Base-by-base conservation (phyloP, 2,113 vertebrate species). In the Pavo muticus region DNA sequence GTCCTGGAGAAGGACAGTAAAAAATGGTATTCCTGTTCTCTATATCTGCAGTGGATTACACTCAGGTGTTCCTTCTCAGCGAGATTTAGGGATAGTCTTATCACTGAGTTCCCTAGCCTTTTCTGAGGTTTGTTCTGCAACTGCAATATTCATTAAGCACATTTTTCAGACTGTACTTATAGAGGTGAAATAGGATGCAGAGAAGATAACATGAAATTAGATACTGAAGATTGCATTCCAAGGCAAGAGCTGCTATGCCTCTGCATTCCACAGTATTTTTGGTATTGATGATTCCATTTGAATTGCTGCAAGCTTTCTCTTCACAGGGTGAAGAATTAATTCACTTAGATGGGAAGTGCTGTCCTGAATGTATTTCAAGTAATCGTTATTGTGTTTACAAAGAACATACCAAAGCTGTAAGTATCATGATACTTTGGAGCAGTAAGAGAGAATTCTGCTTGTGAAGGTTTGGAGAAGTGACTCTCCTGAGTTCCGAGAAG, bases 321-420 rank as follows among this genome's bases (percentile, higher is more conserved):
- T 93, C 45, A 25, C 92, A 99, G 99, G 98, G 98, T 48, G 98
- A 98, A 88, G 98, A 99, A 94, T 96, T 98, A 76, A 90, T 98
- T 91, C 98, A 98, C 88, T 95, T 98, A 37, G 94, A 97, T 45
- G 98, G 97, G 59, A 99, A 98, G 93, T 99, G 99, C 94, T 99
- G 99, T 90, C 98, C 98, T 20, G 98, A 99, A 96, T 99, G 99
- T 94, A 96, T 98, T 70, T 94, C 98, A 8, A 91, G 74, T 16
- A 98, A 68, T 45, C 90, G 97, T 14, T 84, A 94, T 84, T 99
- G 99, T 97, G 83, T 98, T 83, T 97, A 98, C 89, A 87, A 98
- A 80, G 98, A 95, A 29, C 96, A 97, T 74, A 92, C 92, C 94
- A 98, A 97, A 96, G 96, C 98, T 97, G 99, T 99, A 97, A 98